Evolutionary conservation across 2,113 vertebrate genomes (phyloP).

Genomic region (Astur gentilis): DNA sequence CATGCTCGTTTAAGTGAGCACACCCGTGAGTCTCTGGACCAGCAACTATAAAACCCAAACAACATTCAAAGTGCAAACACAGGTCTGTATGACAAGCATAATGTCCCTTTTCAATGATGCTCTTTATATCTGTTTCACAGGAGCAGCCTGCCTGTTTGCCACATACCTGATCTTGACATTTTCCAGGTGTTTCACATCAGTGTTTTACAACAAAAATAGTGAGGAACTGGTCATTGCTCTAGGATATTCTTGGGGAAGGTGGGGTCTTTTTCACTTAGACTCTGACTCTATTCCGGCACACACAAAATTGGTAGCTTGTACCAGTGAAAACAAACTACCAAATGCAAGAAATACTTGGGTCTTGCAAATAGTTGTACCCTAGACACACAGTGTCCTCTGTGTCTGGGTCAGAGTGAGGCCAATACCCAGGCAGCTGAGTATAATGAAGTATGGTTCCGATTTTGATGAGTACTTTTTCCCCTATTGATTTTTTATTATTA

Average conservation of each 20-base stretch:
- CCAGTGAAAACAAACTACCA: background rate
- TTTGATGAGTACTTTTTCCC: background rate
- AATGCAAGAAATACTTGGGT: background rate
- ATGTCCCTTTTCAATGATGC: background rate
- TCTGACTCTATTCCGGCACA: background rate
- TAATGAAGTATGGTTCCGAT: background rate
- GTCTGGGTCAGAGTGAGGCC: background rate
- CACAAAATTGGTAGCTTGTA: background rate
- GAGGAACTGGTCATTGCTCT: background rate
- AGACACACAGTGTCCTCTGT: background rate
- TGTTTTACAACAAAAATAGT: background rate
- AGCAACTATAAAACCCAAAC: background rate
- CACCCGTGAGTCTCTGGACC: background rate
- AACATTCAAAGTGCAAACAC: fast-evolving
- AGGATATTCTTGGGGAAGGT: background rate
- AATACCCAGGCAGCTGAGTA: background rate
- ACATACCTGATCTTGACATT: fast-evolving
- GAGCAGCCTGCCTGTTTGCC: background rate
- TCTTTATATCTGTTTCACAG: fast-evolving
- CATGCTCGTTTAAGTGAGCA: background rate
- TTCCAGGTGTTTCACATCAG: background rate
- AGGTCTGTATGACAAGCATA: background rate
- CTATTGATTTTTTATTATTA: too few relatives aligned
- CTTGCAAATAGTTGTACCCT: background rate
- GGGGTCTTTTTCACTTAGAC: background rate